Evolutionary conservation across 53 echinoderm and acorn worm genomes (phyloP), one percentile per base, ranked within the genome.

Genomic region (Astropecten irregularis): DNA sequence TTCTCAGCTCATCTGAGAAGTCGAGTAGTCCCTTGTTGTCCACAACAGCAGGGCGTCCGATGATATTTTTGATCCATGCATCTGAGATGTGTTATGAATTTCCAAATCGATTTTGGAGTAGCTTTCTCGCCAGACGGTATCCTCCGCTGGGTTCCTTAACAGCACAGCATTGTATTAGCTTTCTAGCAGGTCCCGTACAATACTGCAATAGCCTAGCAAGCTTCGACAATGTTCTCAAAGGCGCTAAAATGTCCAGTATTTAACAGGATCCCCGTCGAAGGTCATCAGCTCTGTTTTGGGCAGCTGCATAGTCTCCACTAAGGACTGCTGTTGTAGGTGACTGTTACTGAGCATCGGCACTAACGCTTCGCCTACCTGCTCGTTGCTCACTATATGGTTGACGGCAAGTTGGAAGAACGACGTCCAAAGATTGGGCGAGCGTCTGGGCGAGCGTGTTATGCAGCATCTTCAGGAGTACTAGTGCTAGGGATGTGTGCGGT

Each of bases 61-160:
- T 77, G 15, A 89, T 38, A 59, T 84, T 89, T 8, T 84, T 40
- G 6, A 89, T 39, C 89, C 89, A 89, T 0, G 89, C 84, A 20
- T 89, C 84, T 4, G 84, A 56, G 52, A 85, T 77, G 11, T 76
- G 19, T 31, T 85, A 54, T 33, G 53, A 26, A 46, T 65, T 65
- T 30, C 82, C 66, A 65, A 82, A 82, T 82, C 82, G 26, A 3
- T 59, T 47, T 27, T 81, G 58, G 28, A 81, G 64, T 35, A 81
- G 49, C 37, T 61, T 62, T 49, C 35, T 66, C 1, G 82, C 82
- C 3, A 82, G 52, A 27, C 14, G 44, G 22, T 82, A 82, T 48
- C 82, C 66, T 40, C 65, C 66, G 16, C 13, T 33, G 23, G 82
- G 66, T 25, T 65, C 66, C 66, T 82, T 82, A 8, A 82, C 37